Evolutionary conservation across 2,888 invertebrate genomes (phyloP).

Genomic region (Acanthosepion esculentum): DNA sequence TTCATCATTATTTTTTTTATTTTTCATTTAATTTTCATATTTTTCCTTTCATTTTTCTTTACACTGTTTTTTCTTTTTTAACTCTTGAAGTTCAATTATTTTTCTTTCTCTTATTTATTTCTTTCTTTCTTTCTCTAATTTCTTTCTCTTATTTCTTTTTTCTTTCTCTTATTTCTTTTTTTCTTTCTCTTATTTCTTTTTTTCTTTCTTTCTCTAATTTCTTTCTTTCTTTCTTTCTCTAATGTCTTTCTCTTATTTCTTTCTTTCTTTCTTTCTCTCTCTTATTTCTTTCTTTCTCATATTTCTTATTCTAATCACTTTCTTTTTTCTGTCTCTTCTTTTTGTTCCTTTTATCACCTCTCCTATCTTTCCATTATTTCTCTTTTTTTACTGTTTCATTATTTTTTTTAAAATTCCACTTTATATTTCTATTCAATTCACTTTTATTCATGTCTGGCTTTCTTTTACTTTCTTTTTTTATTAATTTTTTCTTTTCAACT

Average conservation of each 20-base stretch:
- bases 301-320: neutral
- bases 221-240: neutral
- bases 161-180: neutral
- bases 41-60: neutral
- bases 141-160: neutral
- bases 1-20: neutral
- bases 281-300: neutral
- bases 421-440: neutral
- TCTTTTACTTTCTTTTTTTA: neutral
- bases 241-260: too few species aligned
- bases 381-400: neutral
- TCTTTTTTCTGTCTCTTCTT: neutral
- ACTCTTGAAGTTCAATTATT: neutral
- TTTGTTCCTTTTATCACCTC: neutral
- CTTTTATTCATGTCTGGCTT: neutral
- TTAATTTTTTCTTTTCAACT: neutral
- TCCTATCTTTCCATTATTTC: neutral
- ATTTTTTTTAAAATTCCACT: neutral
- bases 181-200: neutral
- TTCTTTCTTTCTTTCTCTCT: neutral
- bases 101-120: neutral
- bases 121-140: neutral
- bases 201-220: too few species aligned
- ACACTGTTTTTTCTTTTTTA: neutral
- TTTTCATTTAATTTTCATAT: neutral